Evolutionary conservation across 1,140 invertebrate genomes (phyloP).

Genomic region (Melitaea cinxia): DNA sequence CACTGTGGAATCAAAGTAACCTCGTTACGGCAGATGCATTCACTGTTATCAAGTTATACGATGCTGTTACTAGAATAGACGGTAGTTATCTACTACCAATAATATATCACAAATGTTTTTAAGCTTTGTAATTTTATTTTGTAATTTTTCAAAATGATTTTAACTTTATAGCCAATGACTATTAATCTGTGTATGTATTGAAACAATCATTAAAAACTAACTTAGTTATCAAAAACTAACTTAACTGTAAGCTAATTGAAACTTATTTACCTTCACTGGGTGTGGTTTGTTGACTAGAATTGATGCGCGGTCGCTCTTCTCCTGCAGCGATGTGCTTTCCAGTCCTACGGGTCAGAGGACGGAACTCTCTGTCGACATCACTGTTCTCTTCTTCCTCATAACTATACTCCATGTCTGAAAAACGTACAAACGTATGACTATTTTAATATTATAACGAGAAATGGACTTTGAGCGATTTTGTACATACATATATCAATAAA

Average conservation of each 20-base stretch:
- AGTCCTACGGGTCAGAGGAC: slow-evolving; percentile 60
- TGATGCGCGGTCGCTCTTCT: slow-evolving; percentile 75
- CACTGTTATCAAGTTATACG: slow-evolving; percentile 3
- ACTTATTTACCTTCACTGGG: slow-evolving; percentile 72
- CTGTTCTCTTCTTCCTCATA: slow-evolving; percentile 68
- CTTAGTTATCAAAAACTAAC: neutral
- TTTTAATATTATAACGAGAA: too few relatives aligned
- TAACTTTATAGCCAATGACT: too few relatives aligned
- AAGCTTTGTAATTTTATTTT: too few relatives aligned
- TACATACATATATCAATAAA: too few relatives aligned
- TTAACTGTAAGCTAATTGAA: neutral
- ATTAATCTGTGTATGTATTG: too few relatives aligned
- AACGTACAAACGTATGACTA: neutral
- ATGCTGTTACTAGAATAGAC: neutral
- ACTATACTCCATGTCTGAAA: slow-evolving; percentile 65
- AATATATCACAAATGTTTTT: too few relatives aligned
- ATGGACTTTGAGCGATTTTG: too few relatives aligned
- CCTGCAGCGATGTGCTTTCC: slow-evolving; percentile 79
- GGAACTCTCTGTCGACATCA: slow-evolving; percentile 61
- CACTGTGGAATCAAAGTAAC: neutral
- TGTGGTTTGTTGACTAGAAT: slow-evolving; percentile 78
- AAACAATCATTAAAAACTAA: too few relatives aligned
- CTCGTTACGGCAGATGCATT: neutral
- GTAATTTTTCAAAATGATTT: too few relatives aligned
- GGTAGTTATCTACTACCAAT: too few relatives aligned